Evolutionary conservation across 2,888 invertebrate species (phyloP), one percentile per base, ranked within the genome.

Genomic region (Athripsodes cinereus): DNA sequence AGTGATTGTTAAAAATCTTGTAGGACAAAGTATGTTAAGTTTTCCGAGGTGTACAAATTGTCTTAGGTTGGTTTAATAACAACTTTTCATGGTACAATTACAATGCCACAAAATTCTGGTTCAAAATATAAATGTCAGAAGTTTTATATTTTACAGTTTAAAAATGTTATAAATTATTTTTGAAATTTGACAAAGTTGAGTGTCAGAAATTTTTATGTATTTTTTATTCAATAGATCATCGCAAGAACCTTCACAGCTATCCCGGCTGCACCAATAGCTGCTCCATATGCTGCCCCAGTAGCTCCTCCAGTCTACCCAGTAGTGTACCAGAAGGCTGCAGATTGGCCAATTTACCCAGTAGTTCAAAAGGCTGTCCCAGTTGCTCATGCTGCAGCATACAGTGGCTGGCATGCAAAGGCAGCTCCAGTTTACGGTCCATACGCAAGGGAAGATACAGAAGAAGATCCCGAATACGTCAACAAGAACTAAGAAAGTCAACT

Each of bases 191-290:
- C n/a, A n/a, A n/a, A n/a, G n/a, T n/a, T n/a, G n/a, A n/a, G n/a
- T n/a, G n/a, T n/a, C n/a, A n/a, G n/a, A n/a, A n/a, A n/a, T n/a
- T n/a, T n/a, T n/a, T n/a, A n/a, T n/a, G n/a, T n/a, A n/a, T 26
- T 26, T 26, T 10, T 26, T 26, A 26, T 26, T 26, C 26, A 3
- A 6, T 44, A 63, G 68, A 68, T 75, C 65, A 66, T 75, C 52
- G 69, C 72, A 26, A 44, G 57, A 31, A 67, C 70, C 1, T 70
- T 68, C 48, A 67, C 67, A 67, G 81, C 67, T 69, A 74, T 69
- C 72, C 83, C 62, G 68, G 76, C 16, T 71, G 75, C 66, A 74
- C 74, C 63, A 1, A 75, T 76, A 1, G 71, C 75, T 1, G 72
- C 74, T 0, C 72, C 75, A 13, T 56, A 54, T 18, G 53, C 58